Evolutionary conservation across 1,140 invertebrate genomes (phyloP).

Genomic region (Heliconius hermathena): DNA sequence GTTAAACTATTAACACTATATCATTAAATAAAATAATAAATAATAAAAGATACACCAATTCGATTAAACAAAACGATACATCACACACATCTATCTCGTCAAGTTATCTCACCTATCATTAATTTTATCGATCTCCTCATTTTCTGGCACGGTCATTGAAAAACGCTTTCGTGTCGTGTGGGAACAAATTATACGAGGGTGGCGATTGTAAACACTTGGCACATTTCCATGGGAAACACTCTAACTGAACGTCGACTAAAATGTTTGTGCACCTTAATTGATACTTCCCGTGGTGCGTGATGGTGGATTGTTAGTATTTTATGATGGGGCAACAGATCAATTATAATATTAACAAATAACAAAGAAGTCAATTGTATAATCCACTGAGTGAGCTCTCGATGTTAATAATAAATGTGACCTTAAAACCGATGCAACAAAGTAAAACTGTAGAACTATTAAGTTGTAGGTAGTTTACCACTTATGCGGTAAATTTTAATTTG

Average conservation of each 20-base stretch:
- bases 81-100: not conserved
- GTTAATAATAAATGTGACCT: slow-evolving; percentile 27
- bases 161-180: slow-evolving; percentile 45
- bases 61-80: not conserved
- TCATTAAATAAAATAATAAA: not conserved
- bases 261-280: slow-evolving; percentile 67
- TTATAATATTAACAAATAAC: slow-evolving; percentile 36
- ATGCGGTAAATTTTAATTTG: not conserved
- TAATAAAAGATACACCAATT: not conserved
- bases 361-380: slow-evolving; percentile 27
- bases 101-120: slow-evolving; percentile 19
- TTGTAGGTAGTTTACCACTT: not conserved
- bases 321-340: slow-evolving; percentile 45
- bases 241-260: slow-evolving; percentile 36
- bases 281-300: slow-evolving; percentile 63
- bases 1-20: not conserved
- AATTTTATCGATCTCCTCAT: slow-evolving; percentile 24
- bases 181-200: slow-evolving; percentile 56
- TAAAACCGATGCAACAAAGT: slow-evolving; percentile 3
- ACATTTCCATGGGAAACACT: slow-evolving; percentile 71
- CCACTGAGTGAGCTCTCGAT: slow-evolving; percentile 5
- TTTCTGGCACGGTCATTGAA: slow-evolving; percentile 30
- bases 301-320: slow-evolving; percentile 46
- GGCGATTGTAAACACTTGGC: slow-evolving; percentile 63
- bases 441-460: not conserved